Conservation (phyloP, 2,797 vertebrate species). For the Myotis findleyi region DNA sequence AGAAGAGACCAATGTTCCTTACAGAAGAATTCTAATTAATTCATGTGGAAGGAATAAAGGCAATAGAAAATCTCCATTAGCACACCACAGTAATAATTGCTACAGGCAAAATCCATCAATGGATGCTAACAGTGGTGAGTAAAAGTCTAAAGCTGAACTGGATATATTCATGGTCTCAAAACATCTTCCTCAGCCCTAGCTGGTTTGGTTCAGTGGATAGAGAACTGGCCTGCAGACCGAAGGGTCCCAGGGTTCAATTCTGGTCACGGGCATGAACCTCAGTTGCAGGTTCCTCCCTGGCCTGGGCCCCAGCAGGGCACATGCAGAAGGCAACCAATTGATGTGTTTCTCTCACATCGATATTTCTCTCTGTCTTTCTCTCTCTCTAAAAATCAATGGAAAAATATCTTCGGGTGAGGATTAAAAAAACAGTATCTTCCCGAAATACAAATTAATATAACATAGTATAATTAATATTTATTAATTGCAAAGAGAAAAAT, state of each 20-base stretch:
- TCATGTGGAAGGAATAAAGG: constrained; percentile 2
- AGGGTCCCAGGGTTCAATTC: too few species aligned
- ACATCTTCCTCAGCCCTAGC: background rate
- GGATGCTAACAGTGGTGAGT: background rate
- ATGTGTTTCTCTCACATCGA: too few species aligned
- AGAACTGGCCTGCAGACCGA: too few species aligned
- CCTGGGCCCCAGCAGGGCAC: too few species aligned
- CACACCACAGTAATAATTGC: background rate
- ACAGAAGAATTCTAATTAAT: background rate
- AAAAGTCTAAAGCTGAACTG: background rate
- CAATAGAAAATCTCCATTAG: constrained; percentile 21
- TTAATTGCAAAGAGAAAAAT: constrained; percentile 21
- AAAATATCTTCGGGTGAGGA: too few species aligned
- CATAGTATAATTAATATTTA: background rate
- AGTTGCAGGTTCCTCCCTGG: too few species aligned
- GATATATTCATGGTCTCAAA: background rate
- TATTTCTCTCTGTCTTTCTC: too few species aligned
- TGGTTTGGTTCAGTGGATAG: too few species aligned
- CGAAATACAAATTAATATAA: background rate
- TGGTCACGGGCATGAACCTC: too few species aligned
- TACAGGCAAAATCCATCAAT: background rate
- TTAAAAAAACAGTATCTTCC: too few species aligned
- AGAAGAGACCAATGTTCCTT: background rate
- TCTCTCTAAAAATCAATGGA: too few species aligned
- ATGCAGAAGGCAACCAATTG: too few species aligned